Evolutionary conservation across 2,797 vertebrate species (phyloP).

Genomic region (Crax fasciolata): DNA sequence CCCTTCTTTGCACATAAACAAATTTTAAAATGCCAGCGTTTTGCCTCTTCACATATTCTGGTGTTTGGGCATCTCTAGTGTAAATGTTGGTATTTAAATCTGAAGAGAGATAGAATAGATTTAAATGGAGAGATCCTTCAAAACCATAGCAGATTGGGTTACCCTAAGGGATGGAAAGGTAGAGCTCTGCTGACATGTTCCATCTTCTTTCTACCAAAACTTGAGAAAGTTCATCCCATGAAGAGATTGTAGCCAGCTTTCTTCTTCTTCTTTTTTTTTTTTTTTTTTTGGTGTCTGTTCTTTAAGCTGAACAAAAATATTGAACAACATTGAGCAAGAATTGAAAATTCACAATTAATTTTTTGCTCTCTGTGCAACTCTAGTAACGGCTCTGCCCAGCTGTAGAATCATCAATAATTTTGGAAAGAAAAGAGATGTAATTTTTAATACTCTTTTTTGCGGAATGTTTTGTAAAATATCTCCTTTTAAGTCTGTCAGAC

Average conservation of each 20-base stretch:
- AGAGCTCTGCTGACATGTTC: not conserved
- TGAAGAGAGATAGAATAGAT: not conserved
- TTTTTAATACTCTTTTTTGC: not conserved
- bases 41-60: not conserved
- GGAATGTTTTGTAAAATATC: not conserved
- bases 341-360: not conserved
- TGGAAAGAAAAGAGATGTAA: not conserved
- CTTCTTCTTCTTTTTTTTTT: not conserved
- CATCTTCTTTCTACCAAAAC: not conserved
- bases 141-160: not conserved
- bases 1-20: not conserved
- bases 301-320: not conserved
- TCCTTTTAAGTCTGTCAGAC: not conserved
- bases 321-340: not conserved
- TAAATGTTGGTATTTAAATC: not conserved
- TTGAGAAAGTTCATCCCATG: not conserved
- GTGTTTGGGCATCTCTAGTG: not conserved
- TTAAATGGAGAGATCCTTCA: not conserved
- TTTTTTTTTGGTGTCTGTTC: not conserved
- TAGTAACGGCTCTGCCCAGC: not conserved
- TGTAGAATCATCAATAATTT: not conserved
- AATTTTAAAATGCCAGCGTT: not conserved
- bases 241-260: not conserved
- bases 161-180: not conserved
- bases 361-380: not conserved